Evolutionary conservation across 2,888 invertebrate genomes (phyloP).

Genomic region (Ophioninae sp.): DNA sequence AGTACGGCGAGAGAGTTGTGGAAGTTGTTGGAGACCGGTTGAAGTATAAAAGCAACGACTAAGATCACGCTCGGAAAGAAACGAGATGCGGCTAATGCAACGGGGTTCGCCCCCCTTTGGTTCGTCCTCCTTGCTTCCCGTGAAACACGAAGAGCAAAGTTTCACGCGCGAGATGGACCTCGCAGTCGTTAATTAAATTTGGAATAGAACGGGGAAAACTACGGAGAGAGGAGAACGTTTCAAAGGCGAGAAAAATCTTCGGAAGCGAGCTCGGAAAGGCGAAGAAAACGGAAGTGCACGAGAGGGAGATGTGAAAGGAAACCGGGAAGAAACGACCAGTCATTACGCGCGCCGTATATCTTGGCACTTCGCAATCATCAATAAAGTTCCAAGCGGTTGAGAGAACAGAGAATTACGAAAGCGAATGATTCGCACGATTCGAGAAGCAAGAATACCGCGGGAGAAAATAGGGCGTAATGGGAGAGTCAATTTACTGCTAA

Average conservation of each 20-base stretch:
- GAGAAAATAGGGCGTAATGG: background rate
- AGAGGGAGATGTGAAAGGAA: background rate
- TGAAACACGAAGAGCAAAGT: conserved; percentile 46
- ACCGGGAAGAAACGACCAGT: conserved; percentile 12
- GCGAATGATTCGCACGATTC: background rate
- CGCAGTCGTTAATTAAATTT: conserved; percentile 59
- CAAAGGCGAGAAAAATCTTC: background rate
- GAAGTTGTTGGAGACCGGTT: conserved; percentile 19
- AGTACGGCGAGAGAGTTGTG: conserved; percentile 43
- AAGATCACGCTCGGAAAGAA: background rate
- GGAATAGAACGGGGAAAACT: conserved; percentile 23
- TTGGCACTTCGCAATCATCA: conserved; percentile 4
- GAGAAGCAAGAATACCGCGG: background rate
- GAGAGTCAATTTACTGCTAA: background rate
- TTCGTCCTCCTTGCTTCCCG: conserved; percentile 36
- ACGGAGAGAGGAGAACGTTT: conserved; percentile 1
- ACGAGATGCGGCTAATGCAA: conserved; percentile 15
- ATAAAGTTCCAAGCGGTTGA: background rate
- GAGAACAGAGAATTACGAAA: background rate
- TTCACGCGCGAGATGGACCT: conserved; percentile 46
- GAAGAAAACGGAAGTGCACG: background rate
- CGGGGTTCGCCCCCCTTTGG: conserved; percentile 7
- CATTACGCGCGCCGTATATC: conserved; percentile 2
- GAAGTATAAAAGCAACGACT: conserved; percentile 29
- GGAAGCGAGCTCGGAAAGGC: background rate